Percentiles rank a stretch among this genome's conserved stretches.
Evolutionary conservation across 37 sponge, comb jelly and placozoan species (phyloP).

Genomic region (Dysidea cf. avara): DNA sequence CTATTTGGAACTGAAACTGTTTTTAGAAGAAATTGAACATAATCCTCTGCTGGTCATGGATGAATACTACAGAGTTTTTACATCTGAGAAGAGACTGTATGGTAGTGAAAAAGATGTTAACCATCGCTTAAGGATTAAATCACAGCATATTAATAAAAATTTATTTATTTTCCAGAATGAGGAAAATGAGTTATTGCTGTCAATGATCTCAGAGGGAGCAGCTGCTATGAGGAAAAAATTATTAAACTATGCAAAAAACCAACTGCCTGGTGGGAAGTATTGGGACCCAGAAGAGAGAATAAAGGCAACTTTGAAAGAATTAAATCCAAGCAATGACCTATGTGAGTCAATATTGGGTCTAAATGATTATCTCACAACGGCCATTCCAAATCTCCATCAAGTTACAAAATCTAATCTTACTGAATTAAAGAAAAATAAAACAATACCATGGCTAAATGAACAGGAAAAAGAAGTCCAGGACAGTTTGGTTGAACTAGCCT

Average conservation of each 20-base stretch:
- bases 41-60: constrained; percentile 13
- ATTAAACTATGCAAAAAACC: constrained; percentile 32
- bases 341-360: constrained; percentile 55
- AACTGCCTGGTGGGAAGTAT: constrained; percentile 44
- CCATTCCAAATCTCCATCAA: constrained; percentile 35
- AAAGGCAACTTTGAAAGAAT: constrained; percentile 9
- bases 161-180: constrained; percentile 10
- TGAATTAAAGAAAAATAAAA: constrained; percentile 48
- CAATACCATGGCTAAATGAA: constrained; percentile 27
- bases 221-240: constrained; percentile 34
- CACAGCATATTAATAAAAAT: neutral
- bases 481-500: constrained; percentile 22
- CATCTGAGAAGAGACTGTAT: constrained; percentile 37
- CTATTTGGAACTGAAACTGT: constrained; percentile 31
- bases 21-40: constrained; percentile 25
- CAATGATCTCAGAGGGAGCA: constrained; percentile 20
- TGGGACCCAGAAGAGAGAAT: constrained; percentile 40
- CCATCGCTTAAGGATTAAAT: constrained; percentile 14
- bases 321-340: constrained; percentile 49
- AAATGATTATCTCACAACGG: constrained; percentile 45
- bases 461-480: constrained; percentile 30
- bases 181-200: neutral
- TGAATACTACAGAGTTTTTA: constrained; percentile 16
- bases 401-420: constrained; percentile 31
- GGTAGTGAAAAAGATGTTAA: constrained; percentile 3